Evolutionary conservation across 2,888 invertebrate species (phyloP), one percentile per base, ranked within the genome.

Genomic region (Tachina lurida): DNA sequence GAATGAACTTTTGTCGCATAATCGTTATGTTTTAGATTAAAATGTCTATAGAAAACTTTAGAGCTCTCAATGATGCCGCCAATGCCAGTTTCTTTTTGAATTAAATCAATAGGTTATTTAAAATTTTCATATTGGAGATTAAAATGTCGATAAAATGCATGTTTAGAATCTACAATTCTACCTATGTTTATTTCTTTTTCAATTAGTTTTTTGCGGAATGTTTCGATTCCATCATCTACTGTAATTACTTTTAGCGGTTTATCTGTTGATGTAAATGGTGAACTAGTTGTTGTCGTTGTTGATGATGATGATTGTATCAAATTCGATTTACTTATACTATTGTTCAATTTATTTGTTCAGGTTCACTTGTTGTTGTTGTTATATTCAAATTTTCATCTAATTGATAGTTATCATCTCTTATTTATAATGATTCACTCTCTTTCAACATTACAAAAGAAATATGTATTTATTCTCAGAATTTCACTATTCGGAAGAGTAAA

Each of bases 21-120:
- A n/a, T n/a, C n/a, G n/a, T n/a, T n/a, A 49, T 49, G 10, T 49
- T 49, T 49, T n/a, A 49, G 49, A 62, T 52, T 60, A 15, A 79
- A 70, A 79, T 70, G 78, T 17, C 78, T 31, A 68, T 60, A 79
- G 19, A 79, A 79, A 12, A 79, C 71, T 58, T 47, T 52, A 19
- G 67, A 60, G 52, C 71, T 79, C 49, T 79, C 43, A 17, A 70
- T 70, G 22, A 62, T 79, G 43, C 68, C 70, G 49, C 79, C 79
- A 62, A 79, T 71, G 17, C 60, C 19, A 45, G 5, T 58, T 60
- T 62, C 62, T 63, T 79, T 79, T 71, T 65, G n/a, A 60, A 78
- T 65, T 58, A 77, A 67, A 8, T 77, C n/a, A n/a, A n/a, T n/a
- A n/a, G n/a, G n/a, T n/a, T n/a, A n/a, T n/a, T n/a, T n/a, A n/a